Conservation (phyloP, 2,888 invertebrate genomes). For the Bombylius major region DNA sequence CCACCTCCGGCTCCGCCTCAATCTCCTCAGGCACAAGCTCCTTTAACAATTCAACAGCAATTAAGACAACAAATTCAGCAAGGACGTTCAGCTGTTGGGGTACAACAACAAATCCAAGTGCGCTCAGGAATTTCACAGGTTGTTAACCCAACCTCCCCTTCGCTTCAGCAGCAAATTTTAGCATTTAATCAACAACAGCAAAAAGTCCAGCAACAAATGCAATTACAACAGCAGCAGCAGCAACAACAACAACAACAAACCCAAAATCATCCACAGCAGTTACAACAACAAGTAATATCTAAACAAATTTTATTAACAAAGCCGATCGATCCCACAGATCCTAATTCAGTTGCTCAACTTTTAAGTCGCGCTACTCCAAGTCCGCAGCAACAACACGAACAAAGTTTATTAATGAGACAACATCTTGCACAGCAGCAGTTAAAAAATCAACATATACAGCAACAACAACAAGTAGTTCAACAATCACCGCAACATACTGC, state of each 20-base stretch:
- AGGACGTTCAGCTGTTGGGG: constrained; percentile 16
- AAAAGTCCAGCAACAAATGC: constrained; percentile 14
- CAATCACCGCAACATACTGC: constrained; percentile 15
- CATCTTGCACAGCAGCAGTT: constrained; percentile 31
- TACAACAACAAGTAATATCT: constrained; percentile 20
- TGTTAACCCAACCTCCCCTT: constrained; percentile 12
- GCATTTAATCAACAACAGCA: constrained; percentile 23
- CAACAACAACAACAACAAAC: constrained; percentile 12
- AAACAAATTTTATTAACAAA: constrained; percentile 22
- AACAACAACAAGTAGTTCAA: constrained; percentile 19
- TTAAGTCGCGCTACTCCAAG: constrained; percentile 27
- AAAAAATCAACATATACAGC: constrained; percentile 19
- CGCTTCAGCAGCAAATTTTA: constrained; percentile 29
- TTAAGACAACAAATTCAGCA: constrained; percentile 29
- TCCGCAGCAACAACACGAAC: constrained; percentile 28
- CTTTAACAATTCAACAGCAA: constrained; percentile 23
- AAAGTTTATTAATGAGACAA: constrained; percentile 29
- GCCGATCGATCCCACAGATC: constrained; percentile 35
- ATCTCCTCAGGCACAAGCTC: constrained; percentile 22
- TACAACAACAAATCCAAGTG: constrained; percentile 15
- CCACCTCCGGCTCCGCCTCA: constrained; percentile 31
- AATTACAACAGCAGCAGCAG: constrained; percentile 12
- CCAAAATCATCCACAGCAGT: constrained; percentile 19
- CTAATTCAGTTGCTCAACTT: constrained; percentile 31
- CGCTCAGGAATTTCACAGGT: constrained; percentile 7